Evolutionary conservation across 2,888 invertebrate species (phyloP).

Genomic region (Stenurella melanura): DNA sequence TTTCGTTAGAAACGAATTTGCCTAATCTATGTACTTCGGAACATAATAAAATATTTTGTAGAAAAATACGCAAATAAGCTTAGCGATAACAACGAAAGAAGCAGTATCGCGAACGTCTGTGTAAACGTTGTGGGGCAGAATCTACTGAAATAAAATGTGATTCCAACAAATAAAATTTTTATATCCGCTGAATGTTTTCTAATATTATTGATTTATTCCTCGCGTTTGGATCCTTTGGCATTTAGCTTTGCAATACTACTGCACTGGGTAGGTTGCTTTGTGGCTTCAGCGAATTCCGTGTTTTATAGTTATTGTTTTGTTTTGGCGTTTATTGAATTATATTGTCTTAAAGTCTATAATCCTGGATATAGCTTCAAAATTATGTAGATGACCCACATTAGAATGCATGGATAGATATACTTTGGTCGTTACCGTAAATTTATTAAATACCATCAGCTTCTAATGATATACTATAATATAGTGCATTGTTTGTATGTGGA

Average conservation of each 20-base stretch:
- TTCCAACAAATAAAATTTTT: slow-evolving; percentile 23
- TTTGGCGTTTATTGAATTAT: slow-evolving; percentile 27
- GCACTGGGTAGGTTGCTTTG: slow-evolving; percentile 7
- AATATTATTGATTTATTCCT: slow-evolving; percentile 14
- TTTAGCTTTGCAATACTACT: background rate
- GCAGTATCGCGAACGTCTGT: background rate
- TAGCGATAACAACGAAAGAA: background rate
- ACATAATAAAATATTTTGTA: background rate
- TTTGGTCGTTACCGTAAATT: background rate
- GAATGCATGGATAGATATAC: slow-evolving; percentile 1
- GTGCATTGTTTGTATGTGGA: background rate
- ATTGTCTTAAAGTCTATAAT: slow-evolving; percentile 13
- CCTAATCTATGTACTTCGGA: too few species aligned
- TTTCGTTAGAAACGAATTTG: background rate
- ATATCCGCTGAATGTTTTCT: slow-evolving; percentile 6
- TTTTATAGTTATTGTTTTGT: slow-evolving; percentile 30
- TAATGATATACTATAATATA: background rate
- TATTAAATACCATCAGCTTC: background rate
- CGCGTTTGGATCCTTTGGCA: background rate
- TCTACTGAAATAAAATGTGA: slow-evolving; percentile 13
- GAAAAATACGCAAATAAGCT: background rate
- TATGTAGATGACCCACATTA: slow-evolving; percentile 18
- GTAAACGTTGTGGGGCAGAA: background rate
- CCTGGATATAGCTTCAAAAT: background rate
- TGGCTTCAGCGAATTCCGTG: slow-evolving; percentile 12